Base-by-base conservation (phyloP, 2,888 invertebrate species). In the Iselma pallidipennis region DNA sequence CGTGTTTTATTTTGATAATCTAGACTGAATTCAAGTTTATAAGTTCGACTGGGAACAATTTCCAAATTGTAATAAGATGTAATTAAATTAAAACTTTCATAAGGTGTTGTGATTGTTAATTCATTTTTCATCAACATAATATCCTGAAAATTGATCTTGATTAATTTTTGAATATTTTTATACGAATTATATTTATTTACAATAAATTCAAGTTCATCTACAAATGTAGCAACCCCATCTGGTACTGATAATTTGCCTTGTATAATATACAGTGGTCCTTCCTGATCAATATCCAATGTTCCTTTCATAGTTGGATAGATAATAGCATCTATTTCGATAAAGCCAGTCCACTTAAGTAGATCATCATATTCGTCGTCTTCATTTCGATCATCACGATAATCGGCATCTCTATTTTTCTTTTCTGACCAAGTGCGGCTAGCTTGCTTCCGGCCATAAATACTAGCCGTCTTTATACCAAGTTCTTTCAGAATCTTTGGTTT, bases 281-380 rank as follows among this genome's bases (percentile, higher is more conserved):
- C 81, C 73, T 86, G 84, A 68, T 85, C 85, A 65, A 87, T 81
- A 75, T 85, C 86, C 16, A 86, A 75, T 31, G 82, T 81, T 28
- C 85, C 86, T 55, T 82, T 82, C 55, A 88, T 83, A 6, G 87
- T 86, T 1, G 87, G 86, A 80, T 86, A 87, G 31, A 84, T 76
- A 4, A 87, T 72, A 2, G 85, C 81, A 72, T 88, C 86, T 57
- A 88, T 62, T 78, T 87, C 84, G 55, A 87, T 80, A 48, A 83
- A 78, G 10, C 87, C 87, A 67, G 80, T 79, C 85, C 85, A 86
- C 69, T 82, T 83, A 61, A 86, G 77, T 52, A 84, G 83, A 56
- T 85, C 83, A 54, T 83, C 82, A 61, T 81, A 81, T 7, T 83
- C 80, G 26, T 82, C 79, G 12, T 80, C 79, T 2, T 57, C 57